Base-by-base conservation (phyloP, 2,888 invertebrate genomes). In the Polydrusus tereticollis region DNA sequence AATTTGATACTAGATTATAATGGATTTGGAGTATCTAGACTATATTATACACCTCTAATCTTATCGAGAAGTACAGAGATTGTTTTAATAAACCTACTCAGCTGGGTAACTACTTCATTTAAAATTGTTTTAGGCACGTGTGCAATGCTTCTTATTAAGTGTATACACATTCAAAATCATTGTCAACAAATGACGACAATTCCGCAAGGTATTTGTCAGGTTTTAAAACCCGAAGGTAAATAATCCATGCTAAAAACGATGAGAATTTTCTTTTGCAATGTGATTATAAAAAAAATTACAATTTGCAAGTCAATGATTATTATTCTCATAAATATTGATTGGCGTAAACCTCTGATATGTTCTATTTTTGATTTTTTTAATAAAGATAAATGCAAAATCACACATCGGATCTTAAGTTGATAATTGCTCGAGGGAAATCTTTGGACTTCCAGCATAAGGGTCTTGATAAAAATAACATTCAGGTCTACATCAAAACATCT, bases 301-400 rank as follows among this genome's bases (percentile, higher is more conserved):
- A 45, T 45, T 45, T 45, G 10, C 45, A 10, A 20, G 45, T 0
- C 21, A 10, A 0, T 1, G 45, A 47, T 47, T 47, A 47, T 47
- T n/a, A 47, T 47, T 47, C 47, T 47, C 47, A 47, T 23, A 47
- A 47, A 47, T 47, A 47, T 47, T 47, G 47, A n/a, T 47, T 10
- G 21, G 21, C 21, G 0, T 23, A 47, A 21, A 23, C 21, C 21
- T n/a, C 12, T 21, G 5, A 23, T 23, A 41, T 41, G 14, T 7
- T n/a, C 47, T 47, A 47, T 47, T 47, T 47, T 47, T 47, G 23
- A 12, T 45, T 3, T 41, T 14, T 7, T 21, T 45, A 45, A 45
- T 21, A 45, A 20, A 21, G 20, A 21, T 45, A 45, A 45, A 20
- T 45, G 45, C 45, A 45, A 45, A 45, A 47, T 20, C 12, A 12